phyloP scores from a whole-genome alignment of 2,888 invertebrate species.

The Monoplex corrugatus region DNA sequence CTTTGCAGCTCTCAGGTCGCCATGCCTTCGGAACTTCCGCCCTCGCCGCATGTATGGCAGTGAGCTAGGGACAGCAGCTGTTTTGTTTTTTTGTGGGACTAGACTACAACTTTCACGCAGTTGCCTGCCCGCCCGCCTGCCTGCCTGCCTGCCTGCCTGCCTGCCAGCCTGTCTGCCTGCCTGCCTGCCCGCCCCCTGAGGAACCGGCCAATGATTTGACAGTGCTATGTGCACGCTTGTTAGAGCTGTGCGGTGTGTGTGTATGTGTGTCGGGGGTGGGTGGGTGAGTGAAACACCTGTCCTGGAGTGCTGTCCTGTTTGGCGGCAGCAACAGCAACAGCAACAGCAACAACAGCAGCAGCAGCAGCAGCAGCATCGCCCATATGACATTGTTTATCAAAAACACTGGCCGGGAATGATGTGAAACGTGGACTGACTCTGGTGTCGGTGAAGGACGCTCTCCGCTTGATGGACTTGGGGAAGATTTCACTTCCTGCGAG shows the following conservation, averaged over 20 bases:
- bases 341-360: too few relatives aligned
- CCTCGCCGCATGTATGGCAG: constrained; percentile 97
- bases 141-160: neutral
- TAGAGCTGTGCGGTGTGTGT: neutral
- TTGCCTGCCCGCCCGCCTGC: neutral
- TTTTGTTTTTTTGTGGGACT: neutral
- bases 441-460: too few relatives aligned
- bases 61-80: constrained; percentile 52
- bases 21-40: constrained; percentile 98
- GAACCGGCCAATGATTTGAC: neutral
- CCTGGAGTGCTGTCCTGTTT: neutral
- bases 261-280: neutral
- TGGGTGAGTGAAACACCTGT: too few relatives aligned
- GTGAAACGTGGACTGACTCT: too few relatives aligned
- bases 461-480: too few relatives aligned
- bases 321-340: too few relatives aligned
- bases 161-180: neutral
- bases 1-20: constrained; percentile 86
- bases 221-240: neutral
- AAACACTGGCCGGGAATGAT: too few relatives aligned
- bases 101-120: neutral
- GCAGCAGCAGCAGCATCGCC: too few relatives aligned
- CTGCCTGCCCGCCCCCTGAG: neutral
- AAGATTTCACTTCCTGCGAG: too few relatives aligned
- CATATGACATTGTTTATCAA: too few relatives aligned